A percentile compares a stretch with the other conserved stretches of the same genome.
phyloP scores from a whole-genome alignment of 2,113 vertebrate species.

The Cavia porcellus region DNA sequence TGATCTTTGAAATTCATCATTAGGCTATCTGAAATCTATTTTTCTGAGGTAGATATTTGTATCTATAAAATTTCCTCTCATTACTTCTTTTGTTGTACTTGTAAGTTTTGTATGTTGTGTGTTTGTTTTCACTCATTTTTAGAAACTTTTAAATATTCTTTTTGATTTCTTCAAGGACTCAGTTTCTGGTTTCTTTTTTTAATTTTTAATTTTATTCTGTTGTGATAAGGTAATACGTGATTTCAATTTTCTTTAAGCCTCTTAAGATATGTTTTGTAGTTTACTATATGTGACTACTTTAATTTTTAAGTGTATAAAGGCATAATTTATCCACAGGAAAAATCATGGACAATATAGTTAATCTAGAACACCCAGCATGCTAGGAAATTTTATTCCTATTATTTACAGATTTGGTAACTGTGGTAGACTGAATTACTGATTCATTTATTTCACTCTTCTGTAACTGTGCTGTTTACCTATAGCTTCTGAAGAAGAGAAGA shows the following conservation, averaged over 20 bases:
- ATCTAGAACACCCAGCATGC: not conserved
- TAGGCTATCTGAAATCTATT: not conserved
- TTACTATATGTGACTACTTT: not conserved
- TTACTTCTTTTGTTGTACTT: not conserved
- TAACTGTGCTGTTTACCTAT: not conserved
- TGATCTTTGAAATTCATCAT: not conserved
- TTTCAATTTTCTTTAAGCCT: not conserved
- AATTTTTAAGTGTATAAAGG: not conserved
- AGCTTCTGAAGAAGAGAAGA: not conserved
- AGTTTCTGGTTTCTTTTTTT: not conserved
- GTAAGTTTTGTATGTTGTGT: not conserved
- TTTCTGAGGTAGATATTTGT: not conserved
- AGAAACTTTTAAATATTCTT: not conserved
- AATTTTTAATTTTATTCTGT: not conserved
- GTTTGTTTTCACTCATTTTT: not conserved
- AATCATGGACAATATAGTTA: not conserved
- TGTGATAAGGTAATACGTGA: not conserved
- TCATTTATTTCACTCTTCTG: not conserved
- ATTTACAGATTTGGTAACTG: not conserved
- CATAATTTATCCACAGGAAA: slow-evolving; percentile 13
- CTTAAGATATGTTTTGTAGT: not conserved
- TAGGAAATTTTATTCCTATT: not conserved
- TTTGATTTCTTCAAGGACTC: not conserved
- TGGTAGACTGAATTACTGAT: not conserved
- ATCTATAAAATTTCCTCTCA: not conserved